Conservation (phyloP, 1,140 invertebrate species). For the Cepaea nemoralis region DNA sequence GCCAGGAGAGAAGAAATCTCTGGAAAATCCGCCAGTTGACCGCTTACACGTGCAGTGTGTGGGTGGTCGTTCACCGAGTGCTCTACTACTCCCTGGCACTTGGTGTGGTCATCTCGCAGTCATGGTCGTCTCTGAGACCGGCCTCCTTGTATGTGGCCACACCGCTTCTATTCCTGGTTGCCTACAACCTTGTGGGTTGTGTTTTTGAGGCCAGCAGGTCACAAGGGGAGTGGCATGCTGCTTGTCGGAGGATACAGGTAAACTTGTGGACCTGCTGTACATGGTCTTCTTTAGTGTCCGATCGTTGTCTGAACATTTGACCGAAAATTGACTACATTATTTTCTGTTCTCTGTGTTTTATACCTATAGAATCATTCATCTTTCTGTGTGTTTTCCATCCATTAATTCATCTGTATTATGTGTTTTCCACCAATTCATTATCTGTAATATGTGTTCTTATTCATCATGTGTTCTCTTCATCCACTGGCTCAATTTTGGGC, state of each 20-base stretch:
- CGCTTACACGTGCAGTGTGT: slow-evolving; percentile 43
- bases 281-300: background rate
- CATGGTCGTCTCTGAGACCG: slow-evolving; percentile 41
- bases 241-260: slow-evolving; percentile 68
- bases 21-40: slow-evolving; percentile 39
- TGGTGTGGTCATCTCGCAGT: slow-evolving; percentile 32
- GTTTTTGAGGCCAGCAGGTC: slow-evolving; percentile 41
- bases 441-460: no score
- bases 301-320: no score
- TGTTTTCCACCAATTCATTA: no score
- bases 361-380: no score
- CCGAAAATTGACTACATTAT: no score
- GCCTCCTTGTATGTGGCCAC: slow-evolving; percentile 48
- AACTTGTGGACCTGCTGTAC: background rate
- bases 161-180: slow-evolving; percentile 49
- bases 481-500: no score
- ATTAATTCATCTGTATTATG: no score
- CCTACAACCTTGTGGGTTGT: slow-evolving; percentile 51
- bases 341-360: no score
- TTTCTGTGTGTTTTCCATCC: no score
- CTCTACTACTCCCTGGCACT: slow-evolving; percentile 49
- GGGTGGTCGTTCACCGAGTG: slow-evolving; percentile 55
- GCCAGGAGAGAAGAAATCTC: background rate
- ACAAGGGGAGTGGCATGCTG: slow-evolving; percentile 49
- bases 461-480: no score